Percentiles rank a stretch among this genome's conserved stretches.
Evolutionary conservation across 2,888 invertebrate genomes (phyloP).

Genomic region (Tenthredo distinguenda): DNA sequence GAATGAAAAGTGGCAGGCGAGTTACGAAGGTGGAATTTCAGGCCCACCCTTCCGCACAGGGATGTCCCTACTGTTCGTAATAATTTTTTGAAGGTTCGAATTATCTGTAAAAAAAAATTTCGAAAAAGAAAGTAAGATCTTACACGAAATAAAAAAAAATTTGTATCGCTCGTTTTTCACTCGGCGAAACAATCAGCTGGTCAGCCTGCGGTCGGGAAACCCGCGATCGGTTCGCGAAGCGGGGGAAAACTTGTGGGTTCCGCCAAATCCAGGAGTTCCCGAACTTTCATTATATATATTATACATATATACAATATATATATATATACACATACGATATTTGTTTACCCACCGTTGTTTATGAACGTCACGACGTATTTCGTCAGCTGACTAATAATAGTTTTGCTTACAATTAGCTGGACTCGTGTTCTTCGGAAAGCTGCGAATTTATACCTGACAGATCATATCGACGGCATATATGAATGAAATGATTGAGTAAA

Average conservation of each 20-base stretch:
- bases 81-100: background rate
- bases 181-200: background rate
- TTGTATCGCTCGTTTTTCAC: background rate
- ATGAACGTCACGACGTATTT: background rate
- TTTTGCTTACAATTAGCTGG: background rate
- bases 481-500: background rate
- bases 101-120: background rate
- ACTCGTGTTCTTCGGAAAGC: background rate
- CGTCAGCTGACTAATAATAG: slow-evolving; percentile 21
- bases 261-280: slow-evolving; percentile 37
- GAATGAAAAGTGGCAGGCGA: background rate
- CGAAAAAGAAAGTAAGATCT: background rate
- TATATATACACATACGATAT: background rate
- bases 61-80: background rate
- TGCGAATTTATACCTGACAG: background rate
- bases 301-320: background rate
- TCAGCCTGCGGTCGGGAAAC: background rate
- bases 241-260: slow-evolving; percentile 1
- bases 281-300: background rate
- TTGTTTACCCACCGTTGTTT: background rate
- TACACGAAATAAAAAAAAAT: background rate
- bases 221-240: background rate
- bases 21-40: background rate
- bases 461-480: background rate
- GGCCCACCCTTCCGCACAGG: too few species aligned